phyloP scores from a whole-genome alignment of 2,888 invertebrate species.

The Thyatira batis region DNA sequence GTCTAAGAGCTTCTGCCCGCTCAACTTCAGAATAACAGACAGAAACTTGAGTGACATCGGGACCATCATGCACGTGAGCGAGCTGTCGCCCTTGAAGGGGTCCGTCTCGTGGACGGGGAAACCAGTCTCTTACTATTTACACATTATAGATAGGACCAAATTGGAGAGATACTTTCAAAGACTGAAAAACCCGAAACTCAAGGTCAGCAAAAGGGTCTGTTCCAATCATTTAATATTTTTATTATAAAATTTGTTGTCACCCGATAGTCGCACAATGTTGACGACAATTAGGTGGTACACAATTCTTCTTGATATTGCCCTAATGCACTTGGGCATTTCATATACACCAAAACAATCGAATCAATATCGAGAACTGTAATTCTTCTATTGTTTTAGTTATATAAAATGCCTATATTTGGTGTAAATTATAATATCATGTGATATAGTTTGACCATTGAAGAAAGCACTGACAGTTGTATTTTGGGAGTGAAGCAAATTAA shows the following conservation, averaged over 20 bases:
- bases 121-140: slow-evolving; percentile 98
- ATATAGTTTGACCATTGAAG: background rate
- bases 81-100: slow-evolving; percentile 96
- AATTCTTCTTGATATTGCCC: background rate
- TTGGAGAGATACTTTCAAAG: slow-evolving; percentile 98
- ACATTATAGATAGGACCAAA: slow-evolving; percentile 98
- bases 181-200: slow-evolving; percentile 93
- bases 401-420: background rate
- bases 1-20: slow-evolving; percentile 99
- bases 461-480: background rate
- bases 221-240: slow-evolving; percentile 54
- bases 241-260: slow-evolving; percentile 11
- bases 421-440: background rate
- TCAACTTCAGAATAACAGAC: slow-evolving; percentile 98
- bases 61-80: slow-evolving; percentile 98
- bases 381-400: background rate
- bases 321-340: background rate
- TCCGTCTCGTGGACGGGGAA: slow-evolving; percentile 99
- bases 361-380: too few relatives aligned
- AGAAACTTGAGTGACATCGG: slow-evolving; percentile 99
- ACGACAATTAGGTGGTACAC: background rate
- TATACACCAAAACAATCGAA: too few relatives aligned
- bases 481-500: too few relatives aligned
- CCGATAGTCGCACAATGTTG: slow-evolving; percentile 2
- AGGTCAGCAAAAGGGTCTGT: slow-evolving; percentile 84